Evolutionary conservation across 1,140 invertebrate species (phyloP).

Genomic region (Neocloeon triangulifer): DNA sequence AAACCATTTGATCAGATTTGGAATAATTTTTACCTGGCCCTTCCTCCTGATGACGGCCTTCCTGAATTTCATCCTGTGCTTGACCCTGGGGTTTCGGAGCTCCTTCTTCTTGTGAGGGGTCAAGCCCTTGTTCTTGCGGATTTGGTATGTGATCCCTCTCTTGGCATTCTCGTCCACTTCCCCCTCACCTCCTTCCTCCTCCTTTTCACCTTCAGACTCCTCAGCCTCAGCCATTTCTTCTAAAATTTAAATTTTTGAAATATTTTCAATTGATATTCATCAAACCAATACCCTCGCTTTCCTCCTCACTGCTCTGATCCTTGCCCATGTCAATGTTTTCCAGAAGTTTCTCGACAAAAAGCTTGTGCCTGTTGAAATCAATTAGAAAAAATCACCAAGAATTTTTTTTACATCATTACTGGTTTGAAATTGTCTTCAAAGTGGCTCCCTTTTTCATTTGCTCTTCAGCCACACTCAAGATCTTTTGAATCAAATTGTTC

Average conservation of each 20-base stretch:
- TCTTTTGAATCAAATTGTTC: too few relatives aligned
- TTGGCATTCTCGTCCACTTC: conserved; percentile 25
- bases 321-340: too few relatives aligned
- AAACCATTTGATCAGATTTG: neutral
- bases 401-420: too few relatives aligned
- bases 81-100: conserved; percentile 77
- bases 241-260: too few relatives aligned
- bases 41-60: conserved; percentile 78
- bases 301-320: too few relatives aligned
- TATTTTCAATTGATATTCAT: conserved; percentile 13
- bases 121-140: conserved; percentile 85
- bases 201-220: conserved; percentile 9
- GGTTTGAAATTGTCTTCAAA: too few relatives aligned
- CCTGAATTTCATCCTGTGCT: conserved; percentile 71
- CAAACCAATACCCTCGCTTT: conserved; percentile 14
- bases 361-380: too few relatives aligned
- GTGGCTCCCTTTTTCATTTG: too few relatives aligned
- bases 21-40: conserved; percentile 36
- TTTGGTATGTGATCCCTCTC: conserved; percentile 74
- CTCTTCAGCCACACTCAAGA: too few relatives aligned
- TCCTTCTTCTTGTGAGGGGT: conserved; percentile 77
- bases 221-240: conserved; percentile 4
- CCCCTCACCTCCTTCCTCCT: conserved; percentile 10
- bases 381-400: too few relatives aligned
- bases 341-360: too few relatives aligned